Evolutionary conservation across 2,888 invertebrate genomes (phyloP).

Genomic region (Eueremaeus valkanovi): DNA sequence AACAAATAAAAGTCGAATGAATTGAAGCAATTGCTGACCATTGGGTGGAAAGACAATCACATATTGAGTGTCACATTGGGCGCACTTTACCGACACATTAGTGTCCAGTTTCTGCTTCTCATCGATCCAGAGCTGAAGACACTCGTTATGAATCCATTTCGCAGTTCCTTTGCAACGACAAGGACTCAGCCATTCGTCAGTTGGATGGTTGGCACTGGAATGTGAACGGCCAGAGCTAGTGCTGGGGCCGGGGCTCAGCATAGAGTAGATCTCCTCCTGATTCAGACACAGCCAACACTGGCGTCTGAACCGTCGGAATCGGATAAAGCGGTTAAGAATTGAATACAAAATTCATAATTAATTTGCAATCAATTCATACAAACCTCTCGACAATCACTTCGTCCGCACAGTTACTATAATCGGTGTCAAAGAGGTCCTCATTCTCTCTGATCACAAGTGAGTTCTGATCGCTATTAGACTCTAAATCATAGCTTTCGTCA

Average conservation of each 20-base stretch:
- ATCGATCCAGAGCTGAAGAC: constrained; percentile 95
- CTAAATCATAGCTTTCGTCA: too few species aligned
- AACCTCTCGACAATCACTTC: not conserved
- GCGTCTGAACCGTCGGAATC: constrained; percentile 40
- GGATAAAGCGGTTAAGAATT: not conserved
- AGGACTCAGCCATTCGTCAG: constrained; percentile 76
- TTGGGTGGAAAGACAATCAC: constrained; percentile 77
- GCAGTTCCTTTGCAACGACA: constrained; percentile 76
- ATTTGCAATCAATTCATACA: not conserved
- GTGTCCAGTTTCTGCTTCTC: constrained; percentile 53
- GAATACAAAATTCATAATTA: not conserved
- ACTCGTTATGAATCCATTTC: constrained; percentile 71
- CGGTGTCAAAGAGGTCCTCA: too few species aligned
- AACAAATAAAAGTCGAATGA: too few species aligned
- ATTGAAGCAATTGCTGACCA: too few species aligned
- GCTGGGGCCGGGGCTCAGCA: too few species aligned
- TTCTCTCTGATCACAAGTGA: too few species aligned
- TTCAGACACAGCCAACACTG: constrained; percentile 97
- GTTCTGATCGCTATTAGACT: too few species aligned
- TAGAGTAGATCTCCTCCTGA: constrained; percentile 69
- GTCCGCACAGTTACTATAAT: too few species aligned
- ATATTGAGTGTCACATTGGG: constrained; percentile 92
- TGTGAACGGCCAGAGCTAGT: not conserved
- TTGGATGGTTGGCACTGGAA: not conserved
- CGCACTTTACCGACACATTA: constrained; percentile 52